Base-by-base conservation (phyloP, 1,140 invertebrate species). In the Aphelinus certus region DNA sequence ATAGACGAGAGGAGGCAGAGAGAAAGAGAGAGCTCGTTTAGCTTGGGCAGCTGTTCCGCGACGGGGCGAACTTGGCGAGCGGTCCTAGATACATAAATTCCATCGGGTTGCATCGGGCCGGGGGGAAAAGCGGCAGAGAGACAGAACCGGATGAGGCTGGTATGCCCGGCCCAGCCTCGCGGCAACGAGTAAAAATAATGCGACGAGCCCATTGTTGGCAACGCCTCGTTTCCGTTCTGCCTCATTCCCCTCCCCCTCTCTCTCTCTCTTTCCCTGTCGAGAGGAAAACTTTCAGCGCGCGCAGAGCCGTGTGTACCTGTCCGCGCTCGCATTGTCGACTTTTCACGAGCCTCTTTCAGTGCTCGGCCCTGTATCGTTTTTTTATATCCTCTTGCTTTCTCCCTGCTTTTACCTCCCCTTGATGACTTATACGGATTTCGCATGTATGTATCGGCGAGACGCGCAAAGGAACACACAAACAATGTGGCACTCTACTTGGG, bases 111-210 rank as follows among this genome's bases (percentile, higher is more conserved):
- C 3, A 45, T 45, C 42, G 60, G n/a, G 26, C 26, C 26, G 26
- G 26, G 26, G 26, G 26, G 26, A 26, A 26, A 26, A 26, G 26
- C 26, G 26, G 26, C 26, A 26, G 26, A 26, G 26, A 26, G 26
- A 26, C 26, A 26, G 26, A 26, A 26, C 26, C 26, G 26, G 26
- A 73, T 73, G 55, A 73, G 56, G 58, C 48, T 66, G 53, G 71
- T 47, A 26, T 7, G 45, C 46, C 55, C 43, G 47, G 46, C 26
- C 7, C 4, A 7, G 42, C 26, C 68, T 56, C 43, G 63, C 62
- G 61, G 63, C 71, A 70, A 62, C 10, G 26, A 10, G 26, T 10
- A 46, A 63, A 62, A 74, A 63, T 69, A 69, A 69, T 68, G 49
- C 53, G 55, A 61, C 26, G 49, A 73, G 49, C 26, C 64, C 57